phyloP scores from a whole-genome alignment of 2,797 vertebrate genomes.

The Premnoplex brunnescens region DNA sequence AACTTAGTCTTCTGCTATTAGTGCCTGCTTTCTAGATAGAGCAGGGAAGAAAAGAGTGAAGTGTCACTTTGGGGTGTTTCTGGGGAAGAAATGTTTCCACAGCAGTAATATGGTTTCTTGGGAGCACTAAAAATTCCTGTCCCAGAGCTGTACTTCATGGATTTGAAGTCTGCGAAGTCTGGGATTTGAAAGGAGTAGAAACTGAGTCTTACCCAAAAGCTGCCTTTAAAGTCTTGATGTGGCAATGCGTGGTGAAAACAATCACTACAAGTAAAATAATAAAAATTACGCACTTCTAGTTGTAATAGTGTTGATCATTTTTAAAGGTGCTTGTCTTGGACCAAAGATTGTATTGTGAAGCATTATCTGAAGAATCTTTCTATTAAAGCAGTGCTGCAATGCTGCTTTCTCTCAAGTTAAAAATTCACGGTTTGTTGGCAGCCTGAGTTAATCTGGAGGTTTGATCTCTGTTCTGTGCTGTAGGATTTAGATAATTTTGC shows the following conservation, averaged over 20 bases:
- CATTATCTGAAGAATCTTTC: background rate
- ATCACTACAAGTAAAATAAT: background rate
- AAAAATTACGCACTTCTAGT: background rate
- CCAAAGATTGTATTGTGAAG: background rate
- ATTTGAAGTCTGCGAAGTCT: background rate
- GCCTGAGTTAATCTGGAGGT: background rate
- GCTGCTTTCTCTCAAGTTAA: background rate
- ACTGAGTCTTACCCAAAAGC: background rate
- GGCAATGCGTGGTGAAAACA: background rate
- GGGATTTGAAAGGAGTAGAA: background rate
- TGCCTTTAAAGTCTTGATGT: background rate
- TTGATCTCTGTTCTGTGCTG: slow-evolving; percentile 32
- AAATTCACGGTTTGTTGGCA: background rate
- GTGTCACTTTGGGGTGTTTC: background rate
- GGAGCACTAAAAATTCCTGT: background rate
- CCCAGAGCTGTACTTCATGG: fast-evolving
- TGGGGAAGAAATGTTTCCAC: background rate
- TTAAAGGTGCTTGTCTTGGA: background rate
- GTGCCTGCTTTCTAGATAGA: background rate
- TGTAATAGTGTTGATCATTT: background rate
- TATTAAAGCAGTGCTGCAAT: background rate
- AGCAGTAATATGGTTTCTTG: background rate
- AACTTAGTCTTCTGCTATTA: background rate
- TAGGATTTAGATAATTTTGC: slow-evolving; percentile 27
- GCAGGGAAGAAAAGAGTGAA: background rate